Percentiles rank a stretch among this genome's conserved stretches.
These are phyloP conservation scores for Loripinus fragilis DNA, from an alignment of 2,888 invertebrate species.

Conservation along the genomic window DNA sequence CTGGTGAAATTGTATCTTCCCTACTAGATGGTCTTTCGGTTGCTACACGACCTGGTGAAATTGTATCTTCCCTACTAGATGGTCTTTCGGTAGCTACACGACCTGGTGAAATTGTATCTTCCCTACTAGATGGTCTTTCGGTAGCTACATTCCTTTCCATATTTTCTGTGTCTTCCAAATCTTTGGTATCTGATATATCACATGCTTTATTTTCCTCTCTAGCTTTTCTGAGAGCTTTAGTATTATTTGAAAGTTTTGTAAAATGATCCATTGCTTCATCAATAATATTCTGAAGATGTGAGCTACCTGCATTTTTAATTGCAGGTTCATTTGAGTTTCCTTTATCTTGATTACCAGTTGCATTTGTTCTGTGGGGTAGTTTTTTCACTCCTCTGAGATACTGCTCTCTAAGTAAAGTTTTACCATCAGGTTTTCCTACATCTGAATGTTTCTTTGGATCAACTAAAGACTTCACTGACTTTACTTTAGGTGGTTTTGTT, in stretches of 20 bases:
- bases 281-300: constrained; percentile 10
- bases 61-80: constrained; percentile 1
- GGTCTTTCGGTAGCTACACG: not conserved
- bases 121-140: constrained; percentile 4
- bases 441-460: not conserved
- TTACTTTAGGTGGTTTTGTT: constrained; percentile 11
- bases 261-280: constrained; percentile 16
- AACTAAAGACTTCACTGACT: not conserved
- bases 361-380: too few species aligned
- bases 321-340: too few species aligned
- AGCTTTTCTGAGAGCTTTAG: not conserved
- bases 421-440: not conserved
- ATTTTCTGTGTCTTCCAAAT: not conserved
- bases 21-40: constrained; percentile 6
- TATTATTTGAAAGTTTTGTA: not conserved
- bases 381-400: not conserved
- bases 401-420: not conserved
- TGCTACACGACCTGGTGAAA: not conserved
- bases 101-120: not conserved
- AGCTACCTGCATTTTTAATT: not conserved
- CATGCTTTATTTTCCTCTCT: not conserved
- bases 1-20: not conserved
- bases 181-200: not conserved
- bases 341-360: too few species aligned
- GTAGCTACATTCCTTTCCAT: not conserved